These are phyloP conservation scores for Panurus biarmicus DNA, from an alignment of 2,113 vertebrate genomes.

Conservation along the genomic window DNA sequence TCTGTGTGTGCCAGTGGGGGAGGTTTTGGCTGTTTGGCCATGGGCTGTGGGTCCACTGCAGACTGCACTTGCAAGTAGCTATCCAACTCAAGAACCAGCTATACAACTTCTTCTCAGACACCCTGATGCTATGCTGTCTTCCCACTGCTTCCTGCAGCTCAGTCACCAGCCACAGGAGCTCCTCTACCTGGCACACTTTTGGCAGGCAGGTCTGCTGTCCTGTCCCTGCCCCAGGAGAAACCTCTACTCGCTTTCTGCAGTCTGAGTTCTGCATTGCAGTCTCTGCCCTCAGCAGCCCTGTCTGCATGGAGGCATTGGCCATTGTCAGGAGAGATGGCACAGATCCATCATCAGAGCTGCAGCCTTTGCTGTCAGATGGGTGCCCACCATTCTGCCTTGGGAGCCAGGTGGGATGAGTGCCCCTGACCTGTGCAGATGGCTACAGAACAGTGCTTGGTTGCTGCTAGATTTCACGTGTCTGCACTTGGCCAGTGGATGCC, in stretches of 20 bases:
- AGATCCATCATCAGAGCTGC: neutral
- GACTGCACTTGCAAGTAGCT: neutral
- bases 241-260: neutral
- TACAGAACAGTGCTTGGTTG: neutral
- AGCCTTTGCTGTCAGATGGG: neutral
- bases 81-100: neutral
- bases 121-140: neutral
- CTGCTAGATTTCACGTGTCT: neutral
- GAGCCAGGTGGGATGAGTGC: neutral
- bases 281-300: neutral
- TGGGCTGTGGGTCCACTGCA: neutral
- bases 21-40: neutral
- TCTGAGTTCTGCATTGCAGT: neutral
- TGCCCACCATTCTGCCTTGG: neutral
- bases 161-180: neutral
- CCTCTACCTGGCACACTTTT: neutral
- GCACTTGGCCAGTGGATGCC: neutral
- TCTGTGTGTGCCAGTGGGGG: neutral
- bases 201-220: neutral
- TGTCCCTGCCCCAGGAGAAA: too few relatives aligned
- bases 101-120: neutral
- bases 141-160: neutral
- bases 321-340: neutral
- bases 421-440: neutral
- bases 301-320: rapidly evolving